phyloP scores from a whole-genome alignment of 2,797 vertebrate species.

The Rachycentron canadum region DNA sequence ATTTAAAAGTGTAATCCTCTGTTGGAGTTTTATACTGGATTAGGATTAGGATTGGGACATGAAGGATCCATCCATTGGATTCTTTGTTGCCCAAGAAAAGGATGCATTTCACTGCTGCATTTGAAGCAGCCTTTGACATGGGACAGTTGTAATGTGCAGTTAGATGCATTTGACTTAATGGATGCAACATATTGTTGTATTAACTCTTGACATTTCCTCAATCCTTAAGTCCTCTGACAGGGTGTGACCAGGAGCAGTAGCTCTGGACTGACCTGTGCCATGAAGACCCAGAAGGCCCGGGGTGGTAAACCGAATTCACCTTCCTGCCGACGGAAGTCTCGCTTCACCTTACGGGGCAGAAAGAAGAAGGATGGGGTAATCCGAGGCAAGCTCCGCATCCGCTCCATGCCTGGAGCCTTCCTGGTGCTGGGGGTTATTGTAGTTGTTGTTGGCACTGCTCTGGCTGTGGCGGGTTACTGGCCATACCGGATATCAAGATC shows the following conservation, averaged over 20 bases:
- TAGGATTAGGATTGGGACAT: no score
- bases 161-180: neutral
- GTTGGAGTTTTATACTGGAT: no score
- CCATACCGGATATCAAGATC: slow-evolving; percentile 83
- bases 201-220: slow-evolving; percentile 38
- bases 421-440: slow-evolving; percentile 91
- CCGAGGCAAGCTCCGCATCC: slow-evolving; percentile 92
- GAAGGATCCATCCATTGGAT: no score
- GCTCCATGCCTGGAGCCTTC: slow-evolving; percentile 92
- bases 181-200: slow-evolving; percentile 1
- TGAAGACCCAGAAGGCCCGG: slow-evolving; percentile 78
- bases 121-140: no score
- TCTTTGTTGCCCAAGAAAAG: no score
- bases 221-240: slow-evolving; percentile 59
- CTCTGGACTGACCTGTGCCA: slow-evolving; percentile 57
- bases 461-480: slow-evolving; percentile 97
- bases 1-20: no score
- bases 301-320: slow-evolving; percentile 42
- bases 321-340: slow-evolving; percentile 63
- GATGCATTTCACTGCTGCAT: no score
- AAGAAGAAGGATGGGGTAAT: slow-evolving; percentile 81
- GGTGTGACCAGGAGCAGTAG: slow-evolving; percentile 45
- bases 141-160: neutral
- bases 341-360: slow-evolving; percentile 74
- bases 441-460: slow-evolving; percentile 91